A percentile compares a stretch with the other conserved stretches of the same genome.
These are phyloP conservation scores for Nyctereutes procyonoides DNA, from an alignment of 2,113 vertebrate species.

Conservation along the genomic window DNA sequence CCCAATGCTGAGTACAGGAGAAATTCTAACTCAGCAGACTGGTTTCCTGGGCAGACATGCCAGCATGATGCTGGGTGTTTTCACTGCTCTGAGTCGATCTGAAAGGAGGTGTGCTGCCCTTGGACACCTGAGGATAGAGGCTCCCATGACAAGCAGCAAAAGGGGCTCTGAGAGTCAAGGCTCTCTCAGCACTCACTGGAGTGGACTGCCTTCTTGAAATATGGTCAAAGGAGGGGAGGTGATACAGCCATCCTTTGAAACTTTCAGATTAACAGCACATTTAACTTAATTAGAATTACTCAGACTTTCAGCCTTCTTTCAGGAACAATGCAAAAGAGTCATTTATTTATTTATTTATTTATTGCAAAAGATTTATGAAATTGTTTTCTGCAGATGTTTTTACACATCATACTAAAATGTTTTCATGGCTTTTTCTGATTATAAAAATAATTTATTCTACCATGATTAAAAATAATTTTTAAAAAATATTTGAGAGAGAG, in stretches of 20 bases:
- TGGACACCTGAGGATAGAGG: neutral
- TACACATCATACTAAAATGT: neutral
- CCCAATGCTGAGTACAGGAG: neutral
- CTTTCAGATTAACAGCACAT: neutral
- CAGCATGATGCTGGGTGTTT: neutral
- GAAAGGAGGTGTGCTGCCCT: neutral
- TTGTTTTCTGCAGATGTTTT: neutral
- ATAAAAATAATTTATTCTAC: neutral
- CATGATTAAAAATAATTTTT: neutral
- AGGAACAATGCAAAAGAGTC: neutral
- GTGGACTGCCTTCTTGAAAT: neutral
- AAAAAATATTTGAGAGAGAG: neutral
- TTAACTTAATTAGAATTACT: neutral
- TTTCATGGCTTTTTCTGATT: conserved; percentile 13
- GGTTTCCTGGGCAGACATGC: neutral
- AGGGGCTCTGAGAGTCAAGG: neutral
- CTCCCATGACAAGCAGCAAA: neutral
- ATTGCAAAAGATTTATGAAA: neutral
- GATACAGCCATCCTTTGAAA: neutral
- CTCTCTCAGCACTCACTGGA: neutral
- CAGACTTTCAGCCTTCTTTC: neutral
- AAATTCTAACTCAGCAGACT: neutral
- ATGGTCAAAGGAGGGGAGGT: neutral
- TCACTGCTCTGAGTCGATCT: neutral
- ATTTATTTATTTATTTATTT: neutral